These are phyloP conservation scores for Drosophila repletoides DNA, from an alignment of 1,140 invertebrate species.

Conservation along the genomic window DNA sequence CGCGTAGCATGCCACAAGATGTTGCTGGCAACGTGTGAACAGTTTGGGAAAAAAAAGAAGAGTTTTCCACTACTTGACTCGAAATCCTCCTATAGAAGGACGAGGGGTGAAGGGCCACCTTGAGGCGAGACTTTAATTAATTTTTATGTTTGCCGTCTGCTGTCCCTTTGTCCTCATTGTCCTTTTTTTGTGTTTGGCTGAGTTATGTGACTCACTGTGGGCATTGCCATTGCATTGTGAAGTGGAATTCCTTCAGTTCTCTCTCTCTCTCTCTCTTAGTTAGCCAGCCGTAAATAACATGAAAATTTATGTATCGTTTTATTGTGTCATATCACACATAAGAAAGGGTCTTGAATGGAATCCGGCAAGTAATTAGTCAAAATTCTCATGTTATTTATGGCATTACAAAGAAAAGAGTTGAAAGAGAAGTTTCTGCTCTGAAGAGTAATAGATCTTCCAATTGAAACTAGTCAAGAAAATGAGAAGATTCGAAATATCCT, in stretches of 20 bases:
- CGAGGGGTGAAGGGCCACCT: background rate
- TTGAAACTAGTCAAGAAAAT: too few relatives aligned
- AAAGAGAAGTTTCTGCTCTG: background rate
- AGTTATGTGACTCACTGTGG: slow-evolving; percentile 72
- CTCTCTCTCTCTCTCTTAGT: background rate
- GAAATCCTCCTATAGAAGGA: background rate
- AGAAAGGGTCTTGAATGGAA: slow-evolving; percentile 11
- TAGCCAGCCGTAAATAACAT: slow-evolving; percentile 62
- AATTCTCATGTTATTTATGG: slow-evolving; percentile 44
- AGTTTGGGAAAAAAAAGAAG: slow-evolving; percentile 54
- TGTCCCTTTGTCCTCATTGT: slow-evolving; percentile 11
- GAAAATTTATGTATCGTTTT: slow-evolving; percentile 55
- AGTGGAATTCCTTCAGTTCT: slow-evolving; percentile 13
- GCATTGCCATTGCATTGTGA: slow-evolving; percentile 42
- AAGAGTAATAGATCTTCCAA: too few relatives aligned
- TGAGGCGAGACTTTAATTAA: slow-evolving; percentile 63
- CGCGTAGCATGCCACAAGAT: slow-evolving; percentile 50
- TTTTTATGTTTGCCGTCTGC: slow-evolving; percentile 56
- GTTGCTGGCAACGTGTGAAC: slow-evolving; percentile 74
- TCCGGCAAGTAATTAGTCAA: slow-evolving; percentile 63
- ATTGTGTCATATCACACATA: slow-evolving; percentile 17
- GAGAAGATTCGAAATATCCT: too few relatives aligned
- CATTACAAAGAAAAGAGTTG: background rate
- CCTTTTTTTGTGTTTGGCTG: slow-evolving; percentile 37
- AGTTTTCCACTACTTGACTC: slow-evolving; percentile 58